These are phyloP conservation scores for Charaxes varanes DNA, from an alignment of 1,140 invertebrate species.

Conservation along the genomic window DNA sequence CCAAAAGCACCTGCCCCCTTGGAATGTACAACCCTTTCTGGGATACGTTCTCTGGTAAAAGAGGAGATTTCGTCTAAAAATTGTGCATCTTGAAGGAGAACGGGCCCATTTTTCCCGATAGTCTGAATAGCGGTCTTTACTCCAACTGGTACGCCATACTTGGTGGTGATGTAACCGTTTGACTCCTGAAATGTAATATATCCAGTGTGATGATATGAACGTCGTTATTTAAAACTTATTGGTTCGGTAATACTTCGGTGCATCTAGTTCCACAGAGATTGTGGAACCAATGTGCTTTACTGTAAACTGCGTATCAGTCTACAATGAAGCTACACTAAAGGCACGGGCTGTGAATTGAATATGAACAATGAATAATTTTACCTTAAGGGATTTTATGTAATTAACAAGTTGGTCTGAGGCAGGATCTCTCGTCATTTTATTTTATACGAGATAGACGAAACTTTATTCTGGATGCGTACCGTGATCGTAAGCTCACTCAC, in stretches of 20 bases:
- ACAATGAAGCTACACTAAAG: not conserved
- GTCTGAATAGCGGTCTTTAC: slow-evolving; percentile 87
- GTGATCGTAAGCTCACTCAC: too few species aligned
- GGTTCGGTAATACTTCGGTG: not conserved
- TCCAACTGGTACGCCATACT: slow-evolving; percentile 86
- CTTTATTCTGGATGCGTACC: slow-evolving; percentile 50
- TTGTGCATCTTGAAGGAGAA: slow-evolving; percentile 91
- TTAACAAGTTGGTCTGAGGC: slow-evolving; percentile 81
- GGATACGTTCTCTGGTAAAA: slow-evolving; percentile 96
- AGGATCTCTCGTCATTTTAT: slow-evolving; percentile 76
- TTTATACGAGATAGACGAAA: slow-evolving; percentile 27
- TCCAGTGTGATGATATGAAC: not conserved
- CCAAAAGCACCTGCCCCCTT: slow-evolving; percentile 98
- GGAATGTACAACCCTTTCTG: slow-evolving; percentile 97
- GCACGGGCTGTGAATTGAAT: not conserved
- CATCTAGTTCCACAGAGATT: too few species aligned
- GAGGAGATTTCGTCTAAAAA: slow-evolving; percentile 95
- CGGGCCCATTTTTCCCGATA: slow-evolving; percentile 90
- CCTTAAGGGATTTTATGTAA: slow-evolving; percentile 78
- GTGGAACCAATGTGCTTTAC: too few species aligned
- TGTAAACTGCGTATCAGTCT: not conserved
- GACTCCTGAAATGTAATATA: slow-evolving; percentile 37
- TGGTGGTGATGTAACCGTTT: slow-evolving; percentile 77
- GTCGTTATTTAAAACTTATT: not conserved
- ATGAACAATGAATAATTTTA: slow-evolving; percentile 39